Percentiles rank a stretch among this genome's conserved stretches.
phyloP scores from a whole-genome alignment of 2,113 vertebrate species.

The Muntiacus reevesi region DNA sequence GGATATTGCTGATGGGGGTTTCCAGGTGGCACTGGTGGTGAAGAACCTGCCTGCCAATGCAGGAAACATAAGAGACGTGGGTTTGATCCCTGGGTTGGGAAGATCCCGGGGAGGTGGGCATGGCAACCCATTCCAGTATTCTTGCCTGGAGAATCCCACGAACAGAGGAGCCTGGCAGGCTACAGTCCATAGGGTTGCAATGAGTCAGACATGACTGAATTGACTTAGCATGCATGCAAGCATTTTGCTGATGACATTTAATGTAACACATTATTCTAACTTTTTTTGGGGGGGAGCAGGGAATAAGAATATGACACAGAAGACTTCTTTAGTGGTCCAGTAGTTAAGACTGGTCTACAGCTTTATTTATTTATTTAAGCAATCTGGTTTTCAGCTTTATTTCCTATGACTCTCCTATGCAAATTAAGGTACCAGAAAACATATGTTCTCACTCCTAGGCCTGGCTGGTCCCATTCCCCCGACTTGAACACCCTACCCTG shows the following conservation, averaged over 20 bases:
- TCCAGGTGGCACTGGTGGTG: background rate
- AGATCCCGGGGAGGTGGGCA: background rate
- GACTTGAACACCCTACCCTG: background rate
- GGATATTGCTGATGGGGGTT: background rate
- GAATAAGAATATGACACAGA: background rate
- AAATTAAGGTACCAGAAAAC: background rate
- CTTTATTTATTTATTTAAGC: background rate
- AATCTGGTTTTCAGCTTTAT: background rate
- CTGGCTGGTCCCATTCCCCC: background rate
- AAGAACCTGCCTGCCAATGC: background rate
- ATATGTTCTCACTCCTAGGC: background rate
- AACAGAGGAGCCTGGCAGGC: background rate
- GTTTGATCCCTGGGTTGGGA: background rate
- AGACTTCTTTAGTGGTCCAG: background rate
- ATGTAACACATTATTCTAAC: background rate
- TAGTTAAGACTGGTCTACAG: background rate
- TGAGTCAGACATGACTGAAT: background rate
- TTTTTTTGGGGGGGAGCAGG: background rate
- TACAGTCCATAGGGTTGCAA: background rate
- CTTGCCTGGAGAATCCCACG: background rate
- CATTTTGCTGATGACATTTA: background rate
- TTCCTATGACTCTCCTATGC: background rate
- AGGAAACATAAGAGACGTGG: background rate
- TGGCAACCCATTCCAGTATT: background rate
- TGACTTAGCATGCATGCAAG: fast-evolving